phyloP scores from a whole-genome alignment of 2,888 invertebrate genomes.

The Eristalinus sepulchralis region DNA sequence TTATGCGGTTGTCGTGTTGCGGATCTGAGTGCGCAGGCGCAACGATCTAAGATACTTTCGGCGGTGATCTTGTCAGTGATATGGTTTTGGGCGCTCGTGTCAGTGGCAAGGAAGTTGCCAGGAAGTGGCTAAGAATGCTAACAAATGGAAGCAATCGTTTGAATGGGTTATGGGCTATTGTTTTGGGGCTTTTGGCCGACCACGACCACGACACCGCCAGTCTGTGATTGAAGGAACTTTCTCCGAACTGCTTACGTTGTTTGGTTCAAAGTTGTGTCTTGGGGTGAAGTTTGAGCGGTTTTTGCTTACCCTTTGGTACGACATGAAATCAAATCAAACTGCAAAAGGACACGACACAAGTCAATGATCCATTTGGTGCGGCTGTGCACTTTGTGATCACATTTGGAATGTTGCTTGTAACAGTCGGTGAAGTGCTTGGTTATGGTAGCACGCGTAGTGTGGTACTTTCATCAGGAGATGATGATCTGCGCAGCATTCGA shows the following conservation, averaged over 20 bases:
- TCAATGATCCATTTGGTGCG: not conserved
- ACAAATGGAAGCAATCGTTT: conserved; percentile 38
- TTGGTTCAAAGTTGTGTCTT: not conserved
- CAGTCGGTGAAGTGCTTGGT: too few species aligned
- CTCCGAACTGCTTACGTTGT: conserved; percentile 5
- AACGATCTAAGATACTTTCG: conserved; percentile 55
- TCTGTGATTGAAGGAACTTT: conserved; percentile 34
- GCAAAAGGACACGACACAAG: not conserved
- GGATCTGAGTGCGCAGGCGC: conserved; percentile 21
- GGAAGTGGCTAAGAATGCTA: conserved; percentile 60
- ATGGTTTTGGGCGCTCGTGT: conserved; percentile 14
- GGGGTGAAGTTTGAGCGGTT: not conserved
- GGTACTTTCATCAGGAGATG: too few species aligned
- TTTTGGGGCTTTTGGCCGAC: conserved; percentile 9
- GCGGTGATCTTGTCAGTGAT: conserved; percentile 59
- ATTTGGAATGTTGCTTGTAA: not conserved
- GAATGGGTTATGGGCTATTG: conserved; percentile 39
- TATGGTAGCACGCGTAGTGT: too few species aligned
- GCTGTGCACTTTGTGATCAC: not conserved
- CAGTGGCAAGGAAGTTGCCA: not conserved
- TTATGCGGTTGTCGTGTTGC: conserved; percentile 53
- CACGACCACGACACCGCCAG: not conserved
- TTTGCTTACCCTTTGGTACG: not conserved
- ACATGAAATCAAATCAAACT: conserved; percentile 1
- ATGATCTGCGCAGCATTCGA: too few species aligned